A percentile compares a stretch with the other conserved stretches of the same genome.
Conservation (phyloP, 2,888 invertebrate species). For the Scaptodrosophila latifasciaeformis region DNA sequence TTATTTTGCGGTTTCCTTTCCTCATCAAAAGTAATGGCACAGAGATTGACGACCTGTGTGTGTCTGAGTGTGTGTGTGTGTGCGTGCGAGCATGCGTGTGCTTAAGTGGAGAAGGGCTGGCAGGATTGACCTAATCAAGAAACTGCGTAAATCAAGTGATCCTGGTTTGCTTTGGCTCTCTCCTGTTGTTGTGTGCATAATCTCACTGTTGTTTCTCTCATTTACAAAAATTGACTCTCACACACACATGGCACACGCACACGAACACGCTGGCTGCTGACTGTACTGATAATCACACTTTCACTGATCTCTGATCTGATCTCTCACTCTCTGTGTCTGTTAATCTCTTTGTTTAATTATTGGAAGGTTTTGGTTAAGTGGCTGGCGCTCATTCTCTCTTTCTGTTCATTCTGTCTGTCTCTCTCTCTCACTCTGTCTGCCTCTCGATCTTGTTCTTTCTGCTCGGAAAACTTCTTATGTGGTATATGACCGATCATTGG, state of each 20-base stretch:
- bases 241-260: too few species aligned
- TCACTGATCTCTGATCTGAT: conserved; percentile 38
- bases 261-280: too few species aligned
- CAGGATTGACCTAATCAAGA: too few species aligned
- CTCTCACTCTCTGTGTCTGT: conserved; percentile 29
- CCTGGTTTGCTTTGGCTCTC: not conserved
- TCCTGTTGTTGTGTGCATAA: too few species aligned
- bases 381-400: not conserved
- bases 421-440: not conserved
- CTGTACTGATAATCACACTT: not conserved
- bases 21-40: too few species aligned
- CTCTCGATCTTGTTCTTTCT: conserved; percentile 34
- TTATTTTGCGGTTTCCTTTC: too few species aligned
- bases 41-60: too few species aligned
- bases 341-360: conserved; percentile 39
- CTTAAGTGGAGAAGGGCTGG: too few species aligned
- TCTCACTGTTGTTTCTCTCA: not conserved
- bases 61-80: too few species aligned
- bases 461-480: conserved; percentile 60
- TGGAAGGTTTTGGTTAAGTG: conserved; percentile 33
- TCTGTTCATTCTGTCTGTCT: not conserved
- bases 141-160: too few species aligned
- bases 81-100: too few species aligned
- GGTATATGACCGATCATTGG: conserved; percentile 54
- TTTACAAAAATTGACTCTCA: not conserved